A percentile compares a stretch with the other conserved stretches of the same genome.
phyloP scores from a whole-genome alignment of 2,888 invertebrate genomes.

The Mycalesis mineus region DNA sequence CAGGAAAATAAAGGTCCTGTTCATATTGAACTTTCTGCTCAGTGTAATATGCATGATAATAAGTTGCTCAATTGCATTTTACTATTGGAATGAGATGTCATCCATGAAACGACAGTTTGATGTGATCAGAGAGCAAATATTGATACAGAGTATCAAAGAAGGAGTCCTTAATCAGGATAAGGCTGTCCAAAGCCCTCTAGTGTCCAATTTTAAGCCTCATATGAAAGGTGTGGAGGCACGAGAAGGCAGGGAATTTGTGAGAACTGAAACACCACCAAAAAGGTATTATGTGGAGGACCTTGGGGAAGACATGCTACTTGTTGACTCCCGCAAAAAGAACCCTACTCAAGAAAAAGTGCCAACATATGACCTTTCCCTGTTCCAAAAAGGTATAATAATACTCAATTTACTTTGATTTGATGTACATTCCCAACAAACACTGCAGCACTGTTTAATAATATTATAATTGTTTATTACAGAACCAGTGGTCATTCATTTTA shows the following conservation, averaged over 20 bases:
- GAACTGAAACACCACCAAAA: slow-evolving; percentile 40
- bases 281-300: slow-evolving; percentile 61
- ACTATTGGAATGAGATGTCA: slow-evolving; percentile 68
- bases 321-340: slow-evolving; percentile 62
- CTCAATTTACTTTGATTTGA: neutral
- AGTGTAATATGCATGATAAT: slow-evolving; percentile 62
- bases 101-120: slow-evolving; percentile 63
- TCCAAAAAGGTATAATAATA: slow-evolving; percentile 52
- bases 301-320: slow-evolving; percentile 61
- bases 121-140: slow-evolving; percentile 54
- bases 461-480: slow-evolving; percentile 46
- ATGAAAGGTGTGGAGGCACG: slow-evolving; percentile 39
- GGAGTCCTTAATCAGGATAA: slow-evolving; percentile 37
- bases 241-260: slow-evolving; percentile 42
- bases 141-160: slow-evolving; percentile 48
- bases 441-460: neutral
- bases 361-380: slow-evolving; percentile 42
- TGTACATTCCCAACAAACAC: neutral
- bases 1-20: slow-evolving; percentile 70
- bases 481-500: slow-evolving; percentile 60
- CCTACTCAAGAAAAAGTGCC: slow-evolving; percentile 42
- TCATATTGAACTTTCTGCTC: slow-evolving; percentile 65
- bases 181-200: slow-evolving; percentile 49
- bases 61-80: slow-evolving; percentile 62
- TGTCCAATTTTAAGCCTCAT: slow-evolving; percentile 39